Base-by-base conservation (phyloP, 1,140 invertebrate species). In the Pogonomyrmex californicus region DNA sequence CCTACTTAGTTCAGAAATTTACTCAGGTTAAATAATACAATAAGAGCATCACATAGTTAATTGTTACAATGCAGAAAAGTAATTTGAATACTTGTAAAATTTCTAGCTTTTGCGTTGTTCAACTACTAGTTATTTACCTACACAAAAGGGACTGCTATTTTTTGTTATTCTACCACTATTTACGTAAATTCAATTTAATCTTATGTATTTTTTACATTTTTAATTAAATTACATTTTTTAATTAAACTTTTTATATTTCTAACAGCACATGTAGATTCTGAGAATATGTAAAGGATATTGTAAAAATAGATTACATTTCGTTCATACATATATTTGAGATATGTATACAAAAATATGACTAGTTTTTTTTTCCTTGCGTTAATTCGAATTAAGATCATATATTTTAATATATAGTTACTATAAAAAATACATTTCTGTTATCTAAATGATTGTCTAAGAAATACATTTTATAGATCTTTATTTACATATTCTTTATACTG, bases 1-100 rank as follows among this genome's bases (percentile, higher is more conserved):
- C 9, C 2, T 56, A 0, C 17, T 70, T 81, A 47, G 54, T 44
- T 70, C 54, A 81, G 65, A 70, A 81, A 81, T 14, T 81, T 81
- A 36, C 7, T 4, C 30, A 7, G 36, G 10, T 17, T 41, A 70
- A 41, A 54, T 12, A 30, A 66, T 51, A 17, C 23, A 38, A 9
- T 2, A 49, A 47, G 23, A 58, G 44, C 47, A 41, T 54, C 17
- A 7, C n/a, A 54, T 7, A 33, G 78, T 70, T 81, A 54, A 44
- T 70, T 56, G 14, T 68, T 81, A 56, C 23, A 70, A 47, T 51
- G 14, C 44, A 60, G 44, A 54, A 30, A 56, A 14, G 49, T 33
- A 79, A 44, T 3, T 54, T 47, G 4, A 33, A 77, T 76, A 60
- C 10, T 70, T 54, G 60, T 38, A 54, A 44, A 70, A 81, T 33